Base-by-base conservation (phyloP, 2,888 invertebrate species). In the Apotomis betuletana region DNA sequence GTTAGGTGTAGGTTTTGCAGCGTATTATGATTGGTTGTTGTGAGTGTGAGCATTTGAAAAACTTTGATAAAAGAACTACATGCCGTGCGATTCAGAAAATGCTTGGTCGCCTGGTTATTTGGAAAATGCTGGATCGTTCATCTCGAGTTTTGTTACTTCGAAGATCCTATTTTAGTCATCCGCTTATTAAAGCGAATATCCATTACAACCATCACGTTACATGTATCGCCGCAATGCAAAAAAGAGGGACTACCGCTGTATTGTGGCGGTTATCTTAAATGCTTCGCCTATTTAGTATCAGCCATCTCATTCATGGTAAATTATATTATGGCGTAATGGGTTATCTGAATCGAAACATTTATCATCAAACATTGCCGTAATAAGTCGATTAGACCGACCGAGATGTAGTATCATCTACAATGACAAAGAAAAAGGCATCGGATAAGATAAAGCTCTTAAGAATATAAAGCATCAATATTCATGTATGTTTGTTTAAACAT, bases 161-260 rank as follows among this genome's bases (percentile, higher is more conserved):
- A 59, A 4, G 67, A 67, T 67, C n/a, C 54, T 49, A 36, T 49
- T 55, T 67, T 58, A 41, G 51, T 67, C 71, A 72, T 63, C 52
- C 13, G 71, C 67, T 72, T 72, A 38, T 67, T 54, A 72, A n/a
- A 63, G 67, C 71, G 62, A 67, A n/a, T 62, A 52, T 27, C 41
- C 71, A 72, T 69, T 55, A 63, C 12, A 67, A 38, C 12, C 58
- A 51, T 62, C 58, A 27, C 27, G 5, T 46, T 38, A 58, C 5
- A 10, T 36, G 4, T 41, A 15, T 27, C 27, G 8, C 0, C 15
- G 15, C 55, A 4, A 57, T 12, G 55, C 36, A 27, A 57, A 6
- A 41, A 41, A 41, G 5, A 41, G 27, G 27, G 2, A 41, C 41
- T 41, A 41, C 6, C 6, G 0, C 41, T 41, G 6, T 41, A 41